These are phyloP conservation scores for Ophthalmolycus amberensis DNA, from an alignment of 2,113 vertebrate genomes.

Conservation along the genomic window DNA sequence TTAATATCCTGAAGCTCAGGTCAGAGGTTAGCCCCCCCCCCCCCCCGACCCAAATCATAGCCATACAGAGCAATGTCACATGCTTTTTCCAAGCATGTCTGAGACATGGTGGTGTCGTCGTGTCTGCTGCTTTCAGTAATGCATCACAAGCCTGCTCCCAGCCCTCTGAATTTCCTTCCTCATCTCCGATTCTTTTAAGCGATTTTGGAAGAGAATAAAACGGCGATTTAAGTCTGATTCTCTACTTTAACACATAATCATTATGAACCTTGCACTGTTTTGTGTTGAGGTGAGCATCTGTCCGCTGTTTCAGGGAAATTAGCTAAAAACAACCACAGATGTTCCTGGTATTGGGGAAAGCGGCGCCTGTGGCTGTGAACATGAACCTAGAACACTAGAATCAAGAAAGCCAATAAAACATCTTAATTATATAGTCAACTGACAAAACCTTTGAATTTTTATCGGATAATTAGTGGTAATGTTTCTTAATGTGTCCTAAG, in stretches of 20 bases:
- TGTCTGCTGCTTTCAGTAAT: background rate
- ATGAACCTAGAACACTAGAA: background rate
- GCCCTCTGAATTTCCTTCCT: background rate
- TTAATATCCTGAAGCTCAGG: conserved; percentile 5
- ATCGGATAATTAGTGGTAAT: background rate
- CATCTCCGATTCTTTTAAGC: background rate
- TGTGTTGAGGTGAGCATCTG: background rate
- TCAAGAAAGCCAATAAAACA: background rate
- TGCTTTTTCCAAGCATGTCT: background rate
- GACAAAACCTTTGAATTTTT: background rate
- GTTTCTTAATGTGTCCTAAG: background rate
- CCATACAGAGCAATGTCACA: conserved; percentile 13
- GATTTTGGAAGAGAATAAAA: background rate
- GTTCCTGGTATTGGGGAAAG: background rate
- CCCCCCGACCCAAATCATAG: background rate
- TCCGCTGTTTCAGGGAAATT: background rate
- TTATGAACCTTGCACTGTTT: background rate
- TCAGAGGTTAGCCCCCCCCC: conserved; percentile 12
- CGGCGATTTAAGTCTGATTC: background rate
- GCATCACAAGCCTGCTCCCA: background rate
- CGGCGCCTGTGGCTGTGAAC: background rate
- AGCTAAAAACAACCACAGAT: background rate
- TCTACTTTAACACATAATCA: background rate
- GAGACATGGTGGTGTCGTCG: background rate
- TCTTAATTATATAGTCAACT: background rate